Evolutionary conservation across 2,797 vertebrate genomes (phyloP), one percentile per base, ranked within the genome.

Genomic region (Leucoraja ocellata): DNA sequence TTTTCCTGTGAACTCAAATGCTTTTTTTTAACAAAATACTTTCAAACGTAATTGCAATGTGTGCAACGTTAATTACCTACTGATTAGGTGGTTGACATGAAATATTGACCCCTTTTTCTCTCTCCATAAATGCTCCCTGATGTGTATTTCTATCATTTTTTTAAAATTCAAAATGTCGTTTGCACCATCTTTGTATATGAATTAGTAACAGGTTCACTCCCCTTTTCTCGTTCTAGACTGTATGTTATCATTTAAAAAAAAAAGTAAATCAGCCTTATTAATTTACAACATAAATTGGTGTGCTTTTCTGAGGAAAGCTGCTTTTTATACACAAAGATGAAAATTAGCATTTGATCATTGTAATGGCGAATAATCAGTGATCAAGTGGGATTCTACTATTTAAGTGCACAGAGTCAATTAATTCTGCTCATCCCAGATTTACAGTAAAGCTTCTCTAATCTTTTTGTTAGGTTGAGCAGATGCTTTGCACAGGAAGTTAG

Each of bases 401-500:
- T 76, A 46, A 92, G 71, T 68, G 32, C 86, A 90, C 71, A 74
- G 71, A 54, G n/a, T 76, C 68, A 46, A 39, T 68, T 54, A 11
- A 91, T 46, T 91, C 36, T 39, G 4, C 10, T 73, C 65, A 32
- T 68, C 63, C 39, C 21, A 73, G 32, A 46, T 91, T 46, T 91
- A 76, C 36, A 54, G 39, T 92, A 54, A 88, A 36, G 71, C 25
- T 76, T n/a, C 71, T 94, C 94, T 95, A 94, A 95, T 95, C 94
- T 94, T 95, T 94, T 94, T 94, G 94, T 94, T 93, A 93, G 94
- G 94, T 94, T 93, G 94, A 94, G 80, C 94, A 95, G 95, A 95
- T 95, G 95, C 94, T 95, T 94, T 95, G 95, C 94, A 94, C 95
- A 95, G 95, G 95, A 95, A 95, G 95, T 95, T 94, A 94, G 94